These are phyloP conservation scores for Amiota minor DNA, from an alignment of 2,888 invertebrate species.

Conservation along the genomic window DNA sequence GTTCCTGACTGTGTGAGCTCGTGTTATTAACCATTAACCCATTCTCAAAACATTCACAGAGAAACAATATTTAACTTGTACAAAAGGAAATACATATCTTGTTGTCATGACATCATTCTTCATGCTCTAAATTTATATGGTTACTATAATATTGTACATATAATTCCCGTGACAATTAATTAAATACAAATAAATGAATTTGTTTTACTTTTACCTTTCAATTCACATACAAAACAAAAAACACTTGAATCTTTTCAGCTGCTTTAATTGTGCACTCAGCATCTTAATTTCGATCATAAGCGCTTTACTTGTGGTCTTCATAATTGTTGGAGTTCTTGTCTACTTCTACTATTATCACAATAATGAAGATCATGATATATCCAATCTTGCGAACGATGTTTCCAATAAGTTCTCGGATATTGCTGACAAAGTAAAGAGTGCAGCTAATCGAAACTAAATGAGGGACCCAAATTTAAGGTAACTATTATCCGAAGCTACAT, in stretches of 20 bases:
- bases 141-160: no score
- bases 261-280: constrained; percentile 66
- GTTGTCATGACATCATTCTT: no score
- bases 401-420: constrained; percentile 44
- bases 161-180: no score
- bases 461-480: no score
- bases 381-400: constrained; percentile 52
- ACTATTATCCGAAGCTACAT: no score
- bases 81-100: no score
- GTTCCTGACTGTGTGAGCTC: no score
- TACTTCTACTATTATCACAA: constrained; percentile 60
- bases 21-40: no score
- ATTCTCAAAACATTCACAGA: no score
- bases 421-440: constrained; percentile 46
- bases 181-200: no score
- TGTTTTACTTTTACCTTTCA: background rate
- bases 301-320: constrained; percentile 60
- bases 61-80: no score
- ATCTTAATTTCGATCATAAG: constrained; percentile 65
- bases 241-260: constrained; percentile 51
- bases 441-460: background rate
- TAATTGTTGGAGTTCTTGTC: constrained; percentile 60
- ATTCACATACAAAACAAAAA: background rate
- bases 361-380: constrained; percentile 56
- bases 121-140: no score